Evolutionary conservation across 1,140 invertebrate species (phyloP).

Genomic region (Neomicropteryx cornuta): DNA sequence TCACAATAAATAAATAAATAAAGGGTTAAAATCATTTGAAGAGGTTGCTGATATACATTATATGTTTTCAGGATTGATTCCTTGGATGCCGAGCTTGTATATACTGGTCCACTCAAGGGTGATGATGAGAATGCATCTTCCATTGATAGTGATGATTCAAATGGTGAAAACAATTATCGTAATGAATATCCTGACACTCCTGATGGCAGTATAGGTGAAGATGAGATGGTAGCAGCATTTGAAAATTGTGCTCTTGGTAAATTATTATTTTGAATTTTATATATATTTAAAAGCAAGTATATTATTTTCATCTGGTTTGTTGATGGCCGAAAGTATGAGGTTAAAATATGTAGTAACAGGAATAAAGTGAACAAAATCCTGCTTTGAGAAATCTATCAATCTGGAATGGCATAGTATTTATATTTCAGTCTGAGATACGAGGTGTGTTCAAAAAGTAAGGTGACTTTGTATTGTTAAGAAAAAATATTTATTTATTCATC

Average conservation of each 20-base stretch:
- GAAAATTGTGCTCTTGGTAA: conserved; percentile 26
- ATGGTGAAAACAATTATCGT: conserved; percentile 44
- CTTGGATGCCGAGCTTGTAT: not conserved
- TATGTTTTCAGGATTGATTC: not conserved
- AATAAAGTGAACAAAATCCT: no score
- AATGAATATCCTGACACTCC: conserved; percentile 48
- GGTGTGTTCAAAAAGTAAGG: no score
- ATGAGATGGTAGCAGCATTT: conserved; percentile 39
- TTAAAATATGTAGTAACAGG: not conserved
- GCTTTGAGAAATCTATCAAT: no score
- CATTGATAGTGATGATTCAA: conserved; percentile 38
- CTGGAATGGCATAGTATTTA: no score
- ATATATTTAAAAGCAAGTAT: conserved; percentile 1
- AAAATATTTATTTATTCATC: no score
- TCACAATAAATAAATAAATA: conserved; percentile 27
- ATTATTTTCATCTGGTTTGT: not conserved
- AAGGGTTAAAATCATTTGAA: not conserved
- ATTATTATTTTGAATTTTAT: not conserved
- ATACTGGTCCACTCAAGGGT: conserved; percentile 5
- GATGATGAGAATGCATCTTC: conserved; percentile 23
- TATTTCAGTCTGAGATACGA: no score
- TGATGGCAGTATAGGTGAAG: conserved; percentile 38
- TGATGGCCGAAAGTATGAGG: not conserved
- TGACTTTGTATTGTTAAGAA: no score
- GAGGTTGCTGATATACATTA: not conserved